phyloP scores from a whole-genome alignment of 2,888 invertebrate species.

The Leucania comma region DNA sequence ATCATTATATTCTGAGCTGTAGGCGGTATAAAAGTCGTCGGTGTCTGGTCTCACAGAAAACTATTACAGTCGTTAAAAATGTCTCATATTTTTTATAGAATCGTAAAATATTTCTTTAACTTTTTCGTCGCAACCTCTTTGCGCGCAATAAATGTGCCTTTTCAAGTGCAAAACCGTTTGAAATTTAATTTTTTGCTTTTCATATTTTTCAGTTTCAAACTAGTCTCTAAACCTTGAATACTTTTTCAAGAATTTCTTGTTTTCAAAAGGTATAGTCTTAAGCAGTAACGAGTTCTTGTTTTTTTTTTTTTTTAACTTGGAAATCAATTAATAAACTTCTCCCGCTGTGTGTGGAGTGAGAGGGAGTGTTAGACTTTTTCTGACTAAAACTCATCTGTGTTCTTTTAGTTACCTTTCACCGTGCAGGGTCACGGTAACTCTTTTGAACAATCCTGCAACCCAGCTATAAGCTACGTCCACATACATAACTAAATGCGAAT shows the following conservation, averaged over 20 bases:
- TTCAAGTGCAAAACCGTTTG: conserved; percentile 31
- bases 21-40: conserved; percentile 18
- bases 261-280: not conserved
- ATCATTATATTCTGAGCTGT: conserved; percentile 1
- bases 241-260: conserved; percentile 1
- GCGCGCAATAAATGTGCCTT: conserved; percentile 29
- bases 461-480: not conserved
- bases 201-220: conserved; percentile 33
- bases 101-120: conserved; percentile 31
- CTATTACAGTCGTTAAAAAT: conserved; percentile 43
- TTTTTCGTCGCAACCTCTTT: conserved; percentile 37
- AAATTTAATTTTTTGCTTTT: conserved; percentile 39
- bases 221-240: conserved; percentile 16
- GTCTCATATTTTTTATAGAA: conserved; percentile 40
- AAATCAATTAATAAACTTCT: no score
- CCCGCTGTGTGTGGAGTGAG: no score
- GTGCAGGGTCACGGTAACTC: no score
- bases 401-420: no score
- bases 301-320: no score
- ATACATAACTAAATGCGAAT: conserved; percentile 4
- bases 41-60: conserved; percentile 24
- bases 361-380: no score
- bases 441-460: no score
- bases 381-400: no score
- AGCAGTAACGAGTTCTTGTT: no score